Conservation (phyloP, 2,888 invertebrate species). For the Callimorpha dominula region DNA sequence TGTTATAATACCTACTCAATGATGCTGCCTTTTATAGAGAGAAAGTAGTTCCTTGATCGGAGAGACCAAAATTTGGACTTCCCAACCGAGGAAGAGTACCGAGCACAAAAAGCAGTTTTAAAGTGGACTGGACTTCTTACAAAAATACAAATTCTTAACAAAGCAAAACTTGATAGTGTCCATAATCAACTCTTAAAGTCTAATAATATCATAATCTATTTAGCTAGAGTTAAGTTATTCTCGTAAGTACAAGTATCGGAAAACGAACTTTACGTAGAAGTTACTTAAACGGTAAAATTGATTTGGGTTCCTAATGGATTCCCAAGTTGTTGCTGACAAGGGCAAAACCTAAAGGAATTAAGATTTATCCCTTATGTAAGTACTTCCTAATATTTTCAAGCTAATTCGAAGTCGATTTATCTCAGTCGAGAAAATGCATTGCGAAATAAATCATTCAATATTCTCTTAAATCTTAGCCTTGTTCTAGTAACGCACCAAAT, state of each 20-base stretch:
- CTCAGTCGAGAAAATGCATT: slow-evolving; percentile 17
- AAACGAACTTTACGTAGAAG: neutral
- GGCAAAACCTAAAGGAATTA: slow-evolving; percentile 22
- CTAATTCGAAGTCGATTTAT: slow-evolving; percentile 24
- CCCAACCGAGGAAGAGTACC: too few species aligned
- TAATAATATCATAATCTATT: neutral
- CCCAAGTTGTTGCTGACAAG: slow-evolving; percentile 24
- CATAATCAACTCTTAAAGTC: neutral
- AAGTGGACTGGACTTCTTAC: neutral
- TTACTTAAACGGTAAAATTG: slow-evolving; percentile 10
- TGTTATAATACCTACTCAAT: too few species aligned
- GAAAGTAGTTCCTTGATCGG: too few species aligned
- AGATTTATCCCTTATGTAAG: slow-evolving; percentile 29
- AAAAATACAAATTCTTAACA: neutral
- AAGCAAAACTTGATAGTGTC: neutral
- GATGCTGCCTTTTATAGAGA: too few species aligned
- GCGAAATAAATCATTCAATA: slow-evolving; percentile 17
- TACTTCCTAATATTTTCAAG: slow-evolving; percentile 18
- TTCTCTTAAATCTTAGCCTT: slow-evolving; percentile 3
- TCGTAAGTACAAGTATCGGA: neutral
- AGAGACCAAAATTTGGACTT: too few species aligned
- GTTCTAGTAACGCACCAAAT: neutral
- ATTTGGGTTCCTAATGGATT: slow-evolving; percentile 20
- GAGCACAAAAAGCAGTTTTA: neutral
- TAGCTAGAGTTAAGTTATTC: neutral